phyloP scores from a whole-genome alignment of 2,888 invertebrate species.

The Furcula furcula region DNA sequence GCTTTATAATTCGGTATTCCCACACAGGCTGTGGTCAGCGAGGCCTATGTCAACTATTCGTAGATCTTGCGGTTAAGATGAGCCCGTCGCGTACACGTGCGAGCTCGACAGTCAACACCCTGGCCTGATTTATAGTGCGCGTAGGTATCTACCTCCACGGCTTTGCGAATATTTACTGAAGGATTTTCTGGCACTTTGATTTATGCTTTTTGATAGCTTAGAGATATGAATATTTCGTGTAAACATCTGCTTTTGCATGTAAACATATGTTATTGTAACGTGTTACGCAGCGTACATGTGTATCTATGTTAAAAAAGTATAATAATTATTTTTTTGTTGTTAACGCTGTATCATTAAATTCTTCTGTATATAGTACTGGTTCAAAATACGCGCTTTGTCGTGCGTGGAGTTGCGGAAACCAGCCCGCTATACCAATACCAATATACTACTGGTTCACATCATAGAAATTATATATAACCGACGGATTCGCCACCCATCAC shows the following conservation, averaged over 20 bases:
- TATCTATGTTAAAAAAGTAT: too few relatives aligned
- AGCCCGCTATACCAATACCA: too few relatives aligned
- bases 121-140: slow-evolving; percentile 34
- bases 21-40: slow-evolving; percentile 22
- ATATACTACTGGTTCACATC: too few relatives aligned
- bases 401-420: too few relatives aligned
- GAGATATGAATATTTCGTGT: slow-evolving; percentile 14
- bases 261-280: background rate
- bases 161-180: slow-evolving; percentile 28
- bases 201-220: slow-evolving; percentile 16
- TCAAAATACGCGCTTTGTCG: too few relatives aligned
- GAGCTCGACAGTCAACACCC: slow-evolving; percentile 13
- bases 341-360: too few relatives aligned
- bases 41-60: slow-evolving; percentile 26
- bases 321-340: too few relatives aligned
- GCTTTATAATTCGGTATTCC: background rate
- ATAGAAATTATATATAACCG: too few relatives aligned
- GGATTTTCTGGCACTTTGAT: slow-evolving; percentile 23
- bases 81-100: slow-evolving; percentile 35
- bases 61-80: slow-evolving; percentile 29
- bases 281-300: too few relatives aligned
- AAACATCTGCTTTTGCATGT: background rate
- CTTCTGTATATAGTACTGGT: too few relatives aligned
- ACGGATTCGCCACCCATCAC: too few relatives aligned
- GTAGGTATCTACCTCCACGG: slow-evolving; percentile 12